phyloP scores from a whole-genome alignment of 2,797 vertebrate species.

The Eremophila alpestris region DNA sequence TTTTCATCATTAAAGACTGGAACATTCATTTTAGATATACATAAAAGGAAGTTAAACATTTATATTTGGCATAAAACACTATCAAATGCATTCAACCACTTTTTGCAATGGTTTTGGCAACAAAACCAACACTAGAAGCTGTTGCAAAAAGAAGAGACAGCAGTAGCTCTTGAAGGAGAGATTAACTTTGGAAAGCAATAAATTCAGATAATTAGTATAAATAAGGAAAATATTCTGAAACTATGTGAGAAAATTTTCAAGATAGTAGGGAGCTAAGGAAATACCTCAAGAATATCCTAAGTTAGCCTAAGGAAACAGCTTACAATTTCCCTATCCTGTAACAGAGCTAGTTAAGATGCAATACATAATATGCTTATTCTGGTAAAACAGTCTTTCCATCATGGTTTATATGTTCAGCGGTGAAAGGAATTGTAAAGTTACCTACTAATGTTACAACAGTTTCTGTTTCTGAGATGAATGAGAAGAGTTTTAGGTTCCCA shows the following conservation, averaged over 20 bases:
- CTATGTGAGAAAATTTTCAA: background rate
- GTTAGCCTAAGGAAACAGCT: background rate
- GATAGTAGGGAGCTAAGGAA: background rate
- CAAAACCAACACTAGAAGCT: background rate
- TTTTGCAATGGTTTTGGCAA: background rate
- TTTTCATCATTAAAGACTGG: background rate
- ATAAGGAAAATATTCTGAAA: background rate
- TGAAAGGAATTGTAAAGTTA: conserved; percentile 20
- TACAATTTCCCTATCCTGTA: background rate
- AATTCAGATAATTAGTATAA: background rate
- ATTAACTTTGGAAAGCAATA: background rate
- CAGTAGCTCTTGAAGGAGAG: background rate
- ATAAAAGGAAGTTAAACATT: background rate
- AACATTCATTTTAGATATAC: background rate
- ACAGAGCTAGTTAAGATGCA: background rate
- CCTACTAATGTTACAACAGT: background rate
- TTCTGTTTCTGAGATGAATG: background rate
- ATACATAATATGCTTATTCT: background rate
- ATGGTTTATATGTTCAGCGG: background rate
- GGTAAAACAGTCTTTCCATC: background rate
- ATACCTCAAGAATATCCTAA: background rate
- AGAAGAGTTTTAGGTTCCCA: background rate
- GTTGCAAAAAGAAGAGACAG: background rate
- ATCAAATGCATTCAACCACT: background rate
- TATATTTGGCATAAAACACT: background rate